A percentile compares a stretch with the other conserved stretches of the same genome.
Evolutionary conservation across 2,888 invertebrate species (phyloP).

Genomic region (Diachrysia chrysitis): DNA sequence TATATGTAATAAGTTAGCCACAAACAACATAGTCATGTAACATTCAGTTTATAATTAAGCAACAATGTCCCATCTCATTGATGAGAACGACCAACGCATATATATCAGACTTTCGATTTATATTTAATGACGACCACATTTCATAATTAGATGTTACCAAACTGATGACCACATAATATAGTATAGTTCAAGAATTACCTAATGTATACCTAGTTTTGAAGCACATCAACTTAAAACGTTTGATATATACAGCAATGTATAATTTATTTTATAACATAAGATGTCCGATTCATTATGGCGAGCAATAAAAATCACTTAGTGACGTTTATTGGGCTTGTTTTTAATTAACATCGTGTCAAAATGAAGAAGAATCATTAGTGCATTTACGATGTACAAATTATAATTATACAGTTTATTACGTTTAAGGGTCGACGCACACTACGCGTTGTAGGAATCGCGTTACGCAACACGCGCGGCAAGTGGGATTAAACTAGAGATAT

Average conservation of each 20-base stretch:
- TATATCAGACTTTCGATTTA: constrained; percentile 37
- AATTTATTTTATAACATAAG: constrained; percentile 55
- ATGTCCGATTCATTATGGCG: constrained; percentile 49
- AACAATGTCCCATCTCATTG: constrained; percentile 1
- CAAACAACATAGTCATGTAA: not conserved
- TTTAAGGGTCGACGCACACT: constrained; percentile 10
- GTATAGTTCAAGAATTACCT: constrained; percentile 50
- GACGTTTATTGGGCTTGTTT: constrained; percentile 62
- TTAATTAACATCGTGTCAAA: constrained; percentile 61
- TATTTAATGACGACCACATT: constrained; percentile 36
- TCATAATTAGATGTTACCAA: constrained; percentile 50
- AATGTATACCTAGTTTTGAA: constrained; percentile 48
- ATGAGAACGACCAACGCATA: not conserved
- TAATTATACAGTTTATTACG: constrained; percentile 29
- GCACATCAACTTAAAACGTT: constrained; percentile 35
- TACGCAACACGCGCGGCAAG: constrained; percentile 15
- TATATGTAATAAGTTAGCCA: too few species aligned
- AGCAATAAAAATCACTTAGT: constrained; percentile 68
- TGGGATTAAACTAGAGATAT: too few species aligned
- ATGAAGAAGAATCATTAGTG: constrained; percentile 57
- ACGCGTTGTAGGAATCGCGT: not conserved
- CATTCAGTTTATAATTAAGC: not conserved
- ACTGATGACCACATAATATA: constrained; percentile 40
- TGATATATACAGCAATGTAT: constrained; percentile 51
- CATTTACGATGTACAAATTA: constrained; percentile 55